Evolutionary conservation across 1,140 invertebrate genomes (phyloP).

Genomic region (Heterodera carotae): DNA sequence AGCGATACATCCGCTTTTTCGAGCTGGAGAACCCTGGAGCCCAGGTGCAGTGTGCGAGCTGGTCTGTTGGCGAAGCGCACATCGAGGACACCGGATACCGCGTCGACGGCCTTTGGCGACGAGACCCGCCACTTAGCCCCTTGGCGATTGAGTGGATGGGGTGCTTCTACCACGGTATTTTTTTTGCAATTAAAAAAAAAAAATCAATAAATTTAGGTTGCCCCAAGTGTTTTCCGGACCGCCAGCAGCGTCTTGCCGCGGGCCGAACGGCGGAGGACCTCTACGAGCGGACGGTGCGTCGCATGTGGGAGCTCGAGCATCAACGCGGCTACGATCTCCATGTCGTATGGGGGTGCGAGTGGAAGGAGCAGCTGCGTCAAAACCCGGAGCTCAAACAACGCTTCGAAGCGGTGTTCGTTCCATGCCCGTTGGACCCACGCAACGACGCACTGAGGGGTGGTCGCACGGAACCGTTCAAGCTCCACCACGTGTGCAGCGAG

Average conservation of each 20-base stretch:
- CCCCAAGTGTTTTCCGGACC: conserved; percentile 14
- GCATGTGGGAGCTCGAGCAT: conserved; percentile 2
- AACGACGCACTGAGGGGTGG: background rate
- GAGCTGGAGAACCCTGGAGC: conserved; percentile 5
- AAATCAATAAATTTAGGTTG: conserved; percentile 2
- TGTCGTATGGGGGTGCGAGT: conserved; percentile 4
- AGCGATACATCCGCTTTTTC: conserved; percentile 20
- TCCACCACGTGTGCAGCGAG: no score
- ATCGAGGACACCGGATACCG: conserved; percentile 24
- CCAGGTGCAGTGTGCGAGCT: conserved; percentile 5
- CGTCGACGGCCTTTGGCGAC: conserved; percentile 8
- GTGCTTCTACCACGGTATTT: conserved; percentile 17
- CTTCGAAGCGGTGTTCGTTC: background rate
- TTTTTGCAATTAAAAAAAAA: background rate
- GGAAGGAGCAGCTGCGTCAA: background rate
- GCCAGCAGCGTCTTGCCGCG: background rate
- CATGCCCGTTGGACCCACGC: background rate
- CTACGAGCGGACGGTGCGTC: background rate
- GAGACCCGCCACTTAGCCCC: conserved; percentile 1
- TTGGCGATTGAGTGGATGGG: conserved; percentile 27
- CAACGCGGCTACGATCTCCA: conserved; percentile 1
- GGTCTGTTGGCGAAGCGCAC: conserved; percentile 16
- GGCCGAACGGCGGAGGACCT: conserved; percentile 19
- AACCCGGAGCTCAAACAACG: background rate
- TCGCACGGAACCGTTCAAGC: no score